Conservation (phyloP, 2,888 invertebrate species). For the Sphecodes monilicornis region DNA sequence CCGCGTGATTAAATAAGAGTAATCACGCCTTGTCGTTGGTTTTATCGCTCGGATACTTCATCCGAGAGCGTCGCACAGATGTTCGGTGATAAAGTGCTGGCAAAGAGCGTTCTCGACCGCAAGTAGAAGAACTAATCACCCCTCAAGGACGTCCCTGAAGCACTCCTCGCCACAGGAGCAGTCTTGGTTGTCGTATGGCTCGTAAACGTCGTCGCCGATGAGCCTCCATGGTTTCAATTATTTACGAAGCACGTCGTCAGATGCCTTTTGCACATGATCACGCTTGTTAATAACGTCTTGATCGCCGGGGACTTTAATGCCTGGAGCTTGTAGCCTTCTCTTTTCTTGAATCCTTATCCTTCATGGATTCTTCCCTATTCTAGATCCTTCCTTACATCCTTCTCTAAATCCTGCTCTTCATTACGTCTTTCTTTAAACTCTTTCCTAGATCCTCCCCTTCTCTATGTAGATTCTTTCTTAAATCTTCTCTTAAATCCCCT, state of each 20-base stretch:
- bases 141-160: background rate
- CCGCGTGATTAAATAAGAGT: background rate
- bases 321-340: too few species aligned
- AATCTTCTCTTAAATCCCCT: too few species aligned
- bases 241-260: background rate
- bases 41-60: background rate
- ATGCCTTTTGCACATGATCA: background rate
- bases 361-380: too few species aligned
- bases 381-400: too few species aligned
- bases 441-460: too few species aligned
- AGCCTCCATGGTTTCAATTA: background rate
- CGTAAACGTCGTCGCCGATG: background rate
- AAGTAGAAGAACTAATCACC: slow-evolving; percentile 1
- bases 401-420: too few species aligned
- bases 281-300: background rate
- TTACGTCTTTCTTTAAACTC: too few species aligned
- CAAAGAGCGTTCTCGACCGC: background rate
- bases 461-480: too few species aligned
- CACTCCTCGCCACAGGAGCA: background rate
- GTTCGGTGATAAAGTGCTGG: background rate
- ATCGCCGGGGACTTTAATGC: background rate
- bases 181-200: background rate
- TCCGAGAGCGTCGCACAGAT: background rate
- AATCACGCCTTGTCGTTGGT: background rate
- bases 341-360: too few species aligned